Base-by-base conservation (phyloP, 2,113 vertebrate species). In the Apodemus sylvaticus region DNA sequence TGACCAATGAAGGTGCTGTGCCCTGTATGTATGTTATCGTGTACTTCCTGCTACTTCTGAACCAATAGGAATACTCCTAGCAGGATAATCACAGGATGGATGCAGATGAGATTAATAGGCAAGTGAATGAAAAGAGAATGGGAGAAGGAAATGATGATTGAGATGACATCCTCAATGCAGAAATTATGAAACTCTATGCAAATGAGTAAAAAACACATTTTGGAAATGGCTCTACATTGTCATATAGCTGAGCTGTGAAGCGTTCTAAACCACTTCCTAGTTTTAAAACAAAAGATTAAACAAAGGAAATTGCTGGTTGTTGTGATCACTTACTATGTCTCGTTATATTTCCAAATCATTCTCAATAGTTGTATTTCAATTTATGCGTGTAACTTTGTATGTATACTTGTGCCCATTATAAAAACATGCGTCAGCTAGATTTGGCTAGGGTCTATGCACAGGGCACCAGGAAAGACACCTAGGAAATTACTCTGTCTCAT, bases 271-370 rank as follows among this genome's bases (percentile, higher is more conserved):
- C 97, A 97, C 94, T 97, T 98, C 95, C 97, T 97, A 96, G 94
- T 98, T 98, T 98, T 97, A 98, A 97, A 98, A 94, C 78, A 97
- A 64, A 95, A 96, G 96, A 97, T 97, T 97, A 97, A 94, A 94
- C 94, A 97, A 73, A 2, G 82, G 51, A 97, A 98, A 98, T 98
- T 97, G 53, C 95, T 98, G 89, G 85, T 92, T 98, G 94, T 98
- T 98, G 94, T 74, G 97, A 97, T 97, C 62, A 96, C 97, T 98
- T 98, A 97, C 98, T 98, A 97, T 96, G 95, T 98, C 96, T 95
- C 94, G 95, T 98, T 98, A 97, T 96, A 98, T 93, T 97, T 97
- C 48, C 68, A 98, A 98, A 94, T 97, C 97, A 98, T 98, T 98
- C 97, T 98, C 96, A 97, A 98, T 98, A 96, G 96, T 98, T 98